These are phyloP conservation scores for Tyrannus savana DNA, from an alignment of 2,113 vertebrate species.

Conservation along the genomic window DNA sequence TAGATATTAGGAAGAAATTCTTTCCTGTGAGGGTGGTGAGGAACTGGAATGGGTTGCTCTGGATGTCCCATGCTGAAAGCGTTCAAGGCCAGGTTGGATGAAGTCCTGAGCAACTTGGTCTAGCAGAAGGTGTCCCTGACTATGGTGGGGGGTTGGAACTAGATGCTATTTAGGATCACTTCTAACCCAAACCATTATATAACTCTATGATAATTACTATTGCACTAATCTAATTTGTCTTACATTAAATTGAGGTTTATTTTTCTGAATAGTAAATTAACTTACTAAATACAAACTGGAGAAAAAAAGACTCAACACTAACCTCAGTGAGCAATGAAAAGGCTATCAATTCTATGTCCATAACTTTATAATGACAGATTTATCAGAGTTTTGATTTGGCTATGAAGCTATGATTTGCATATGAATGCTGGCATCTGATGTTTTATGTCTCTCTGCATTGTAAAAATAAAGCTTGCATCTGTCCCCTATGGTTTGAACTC, in stretches of 20 bases:
- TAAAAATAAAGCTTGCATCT: not conserved
- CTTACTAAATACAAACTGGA: not conserved
- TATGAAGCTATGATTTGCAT: not conserved
- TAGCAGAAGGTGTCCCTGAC: not conserved
- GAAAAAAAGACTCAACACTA: not conserved
- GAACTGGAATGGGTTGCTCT: not conserved
- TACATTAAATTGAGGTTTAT: slow-evolving; percentile 5
- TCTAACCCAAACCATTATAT: not conserved
- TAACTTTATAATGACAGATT: not conserved
- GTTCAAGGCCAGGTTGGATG: not conserved
- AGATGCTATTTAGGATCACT: not conserved
- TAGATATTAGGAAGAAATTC: not conserved
- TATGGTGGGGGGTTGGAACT: not conserved
- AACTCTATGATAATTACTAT: not conserved
- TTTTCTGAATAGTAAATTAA: not conserved
- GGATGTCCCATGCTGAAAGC: not conserved
- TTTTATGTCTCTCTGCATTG: not conserved
- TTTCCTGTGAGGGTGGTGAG: not conserved
- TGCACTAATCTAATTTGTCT: not conserved
- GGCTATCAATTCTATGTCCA: not conserved
- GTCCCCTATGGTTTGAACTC: not conserved
- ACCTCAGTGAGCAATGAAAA: not conserved
- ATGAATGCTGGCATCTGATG: not conserved
- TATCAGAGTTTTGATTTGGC: not conserved
- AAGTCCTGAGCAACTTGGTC: not conserved